These are phyloP conservation scores for Podilymbus podiceps DNA, from an alignment of 2,113 vertebrate genomes.

Conservation along the genomic window DNA sequence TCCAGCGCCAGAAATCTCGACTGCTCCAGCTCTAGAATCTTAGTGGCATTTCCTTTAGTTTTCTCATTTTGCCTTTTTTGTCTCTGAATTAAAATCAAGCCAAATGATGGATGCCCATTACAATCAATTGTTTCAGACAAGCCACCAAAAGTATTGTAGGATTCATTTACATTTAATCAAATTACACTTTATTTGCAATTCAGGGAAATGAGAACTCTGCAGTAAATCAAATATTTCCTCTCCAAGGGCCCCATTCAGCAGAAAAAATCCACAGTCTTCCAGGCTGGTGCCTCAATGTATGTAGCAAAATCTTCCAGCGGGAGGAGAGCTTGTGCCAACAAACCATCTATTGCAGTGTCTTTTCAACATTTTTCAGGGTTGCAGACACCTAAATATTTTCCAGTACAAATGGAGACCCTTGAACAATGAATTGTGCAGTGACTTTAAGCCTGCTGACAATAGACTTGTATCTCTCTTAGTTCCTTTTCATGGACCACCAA, in stretches of 20 bases:
- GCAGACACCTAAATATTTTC: neutral
- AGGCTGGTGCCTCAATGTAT: conserved; percentile 34
- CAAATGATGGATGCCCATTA: conserved; percentile 68
- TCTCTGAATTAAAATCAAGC: conserved; percentile 63
- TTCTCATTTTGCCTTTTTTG: conserved; percentile 58
- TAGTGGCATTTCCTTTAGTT: conserved; percentile 54
- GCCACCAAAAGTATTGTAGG: conserved; percentile 65
- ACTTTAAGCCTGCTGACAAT: neutral
- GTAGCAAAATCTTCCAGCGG: conserved; percentile 50
- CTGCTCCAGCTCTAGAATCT: conserved; percentile 40
- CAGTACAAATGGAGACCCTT: neutral
- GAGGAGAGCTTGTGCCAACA: conserved; percentile 59
- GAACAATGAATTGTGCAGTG: neutral
- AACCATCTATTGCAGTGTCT: neutral
- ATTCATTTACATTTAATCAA: conserved; percentile 73
- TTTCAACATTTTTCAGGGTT: neutral
- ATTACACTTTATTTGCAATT: conserved; percentile 74
- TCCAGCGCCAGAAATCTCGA: neutral
- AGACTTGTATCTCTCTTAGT: neutral
- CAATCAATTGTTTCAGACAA: conserved; percentile 72
- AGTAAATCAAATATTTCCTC: conserved; percentile 71
- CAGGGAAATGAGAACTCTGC: conserved; percentile 64
- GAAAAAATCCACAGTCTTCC: conserved; percentile 38
- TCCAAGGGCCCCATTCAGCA: conserved; percentile 57
- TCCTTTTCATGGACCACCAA: neutral